These are phyloP conservation scores for Ephestia elutella DNA, from an alignment of 1,140 invertebrate species.

Conservation along the genomic window DNA sequence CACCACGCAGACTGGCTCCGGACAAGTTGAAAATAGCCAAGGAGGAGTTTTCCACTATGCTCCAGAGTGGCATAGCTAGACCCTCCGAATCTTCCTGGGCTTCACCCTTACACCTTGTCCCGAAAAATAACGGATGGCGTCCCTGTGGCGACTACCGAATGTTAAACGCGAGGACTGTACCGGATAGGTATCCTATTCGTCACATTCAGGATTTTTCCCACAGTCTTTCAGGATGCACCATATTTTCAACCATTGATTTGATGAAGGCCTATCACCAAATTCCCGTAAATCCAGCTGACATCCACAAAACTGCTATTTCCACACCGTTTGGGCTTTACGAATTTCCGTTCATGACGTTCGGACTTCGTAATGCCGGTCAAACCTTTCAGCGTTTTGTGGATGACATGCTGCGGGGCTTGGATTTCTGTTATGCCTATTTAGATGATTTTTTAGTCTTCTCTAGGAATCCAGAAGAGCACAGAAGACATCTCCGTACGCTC, in stretches of 20 bases:
- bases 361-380: constrained; percentile 33
- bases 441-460: constrained; percentile 2
- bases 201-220: constrained; percentile 25
- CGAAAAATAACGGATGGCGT: constrained; percentile 18
- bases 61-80: constrained; percentile 34
- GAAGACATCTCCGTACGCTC: background rate
- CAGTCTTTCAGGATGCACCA: background rate
- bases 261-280: constrained; percentile 12
- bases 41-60: constrained; percentile 29
- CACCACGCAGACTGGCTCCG: background rate
- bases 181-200: constrained; percentile 54
- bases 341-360: constrained; percentile 31
- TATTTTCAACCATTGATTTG: constrained; percentile 11
- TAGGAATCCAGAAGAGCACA: background rate
- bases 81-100: constrained; percentile 42
- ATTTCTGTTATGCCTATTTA: constrained; percentile 4
- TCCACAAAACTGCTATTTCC: constrained; percentile 49
- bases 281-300: background rate
- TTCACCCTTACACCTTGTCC: constrained; percentile 41
- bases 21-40: background rate
- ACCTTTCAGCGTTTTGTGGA: constrained; percentile 10
- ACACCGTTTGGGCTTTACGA: constrained; percentile 48
- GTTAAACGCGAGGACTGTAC: constrained; percentile 30
- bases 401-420: background rate
- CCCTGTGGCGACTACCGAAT: constrained; percentile 30